These are phyloP conservation scores for Phoxinus dragarum DNA, from an alignment of 2,797 vertebrate species.

Conservation along the genomic window DNA sequence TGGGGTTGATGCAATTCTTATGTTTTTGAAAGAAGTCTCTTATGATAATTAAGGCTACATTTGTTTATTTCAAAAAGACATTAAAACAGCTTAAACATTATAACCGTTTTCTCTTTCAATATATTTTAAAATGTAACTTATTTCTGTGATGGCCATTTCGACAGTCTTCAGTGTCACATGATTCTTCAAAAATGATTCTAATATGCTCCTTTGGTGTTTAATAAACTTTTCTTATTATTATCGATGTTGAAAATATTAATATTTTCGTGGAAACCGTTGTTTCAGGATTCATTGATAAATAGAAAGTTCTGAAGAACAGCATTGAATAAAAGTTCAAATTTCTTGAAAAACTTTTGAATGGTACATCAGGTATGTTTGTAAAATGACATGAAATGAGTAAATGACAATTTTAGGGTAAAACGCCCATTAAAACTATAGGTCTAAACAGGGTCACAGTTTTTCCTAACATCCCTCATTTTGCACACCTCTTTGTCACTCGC, in stretches of 20 bases:
- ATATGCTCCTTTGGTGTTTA: not conserved
- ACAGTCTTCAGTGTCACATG: not conserved
- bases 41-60: not conserved
- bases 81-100: not conserved
- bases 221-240: not conserved
- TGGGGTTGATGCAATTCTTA: not conserved
- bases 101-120: not conserved
- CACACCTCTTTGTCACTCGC: slow-evolving; percentile 2
- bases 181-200: not conserved
- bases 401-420: not conserved
- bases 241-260: not conserved
- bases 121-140: not conserved
- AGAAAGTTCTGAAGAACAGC: not conserved
- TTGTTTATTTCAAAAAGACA: not conserved
- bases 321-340: too few species aligned
- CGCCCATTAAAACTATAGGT: not conserved
- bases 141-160: not conserved
- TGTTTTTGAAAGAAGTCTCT: not conserved
- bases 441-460: not conserved
- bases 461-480: slow-evolving; percentile 36
- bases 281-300: not conserved
- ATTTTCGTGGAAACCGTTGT: not conserved
- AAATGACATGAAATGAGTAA: not conserved
- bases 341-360: not conserved
- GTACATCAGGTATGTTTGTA: not conserved